Conservation (phyloP, 2,888 invertebrate genomes). For the Belgica antarctica region DNA sequence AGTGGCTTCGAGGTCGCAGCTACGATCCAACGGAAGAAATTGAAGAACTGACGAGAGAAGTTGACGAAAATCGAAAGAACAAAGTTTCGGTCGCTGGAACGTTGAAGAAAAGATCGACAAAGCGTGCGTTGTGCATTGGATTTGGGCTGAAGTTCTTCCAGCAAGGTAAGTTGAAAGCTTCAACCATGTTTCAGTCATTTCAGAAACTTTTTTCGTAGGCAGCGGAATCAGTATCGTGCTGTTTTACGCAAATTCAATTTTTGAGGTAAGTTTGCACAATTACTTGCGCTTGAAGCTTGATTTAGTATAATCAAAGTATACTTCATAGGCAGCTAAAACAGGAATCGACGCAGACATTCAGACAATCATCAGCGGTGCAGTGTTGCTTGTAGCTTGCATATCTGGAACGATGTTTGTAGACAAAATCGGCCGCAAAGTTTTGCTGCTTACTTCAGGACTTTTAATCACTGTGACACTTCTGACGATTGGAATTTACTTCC, state of each 20-base stretch:
- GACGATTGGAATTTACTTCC: conserved; percentile 65
- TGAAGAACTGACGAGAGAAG: conserved; percentile 57
- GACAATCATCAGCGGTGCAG: conserved; percentile 70
- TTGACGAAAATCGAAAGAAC: conserved; percentile 56
- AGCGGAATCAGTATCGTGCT: conserved; percentile 31
- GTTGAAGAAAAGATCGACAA: conserved; percentile 59
- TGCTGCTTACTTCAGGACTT: conserved; percentile 66
- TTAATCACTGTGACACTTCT: conserved; percentile 66
- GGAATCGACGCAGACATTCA: conserved; percentile 59
- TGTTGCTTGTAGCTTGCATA: conserved; percentile 72
- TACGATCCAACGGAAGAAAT: conserved; percentile 65
- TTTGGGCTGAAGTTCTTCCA: conserved; percentile 78
- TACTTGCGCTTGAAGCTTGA: not conserved
- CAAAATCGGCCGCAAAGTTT: conserved; percentile 67
- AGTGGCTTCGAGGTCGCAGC: conserved; percentile 64
- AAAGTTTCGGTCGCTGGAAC: conserved; percentile 66
- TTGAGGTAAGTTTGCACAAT: conserved; percentile 32
- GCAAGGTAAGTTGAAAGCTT: too few species aligned
- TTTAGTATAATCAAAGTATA: too few species aligned
- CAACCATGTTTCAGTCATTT: too few species aligned
- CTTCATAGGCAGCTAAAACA: conserved; percentile 59
- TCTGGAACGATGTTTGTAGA: conserved; percentile 71
- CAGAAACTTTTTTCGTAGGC: too few species aligned
- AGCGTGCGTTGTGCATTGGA: conserved; percentile 64
- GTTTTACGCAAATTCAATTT: conserved; percentile 27